Evolutionary conservation across 1,140 invertebrate species (phyloP), one percentile per base, ranked within the genome.

Genomic region (Babylonia areolata): DNA sequence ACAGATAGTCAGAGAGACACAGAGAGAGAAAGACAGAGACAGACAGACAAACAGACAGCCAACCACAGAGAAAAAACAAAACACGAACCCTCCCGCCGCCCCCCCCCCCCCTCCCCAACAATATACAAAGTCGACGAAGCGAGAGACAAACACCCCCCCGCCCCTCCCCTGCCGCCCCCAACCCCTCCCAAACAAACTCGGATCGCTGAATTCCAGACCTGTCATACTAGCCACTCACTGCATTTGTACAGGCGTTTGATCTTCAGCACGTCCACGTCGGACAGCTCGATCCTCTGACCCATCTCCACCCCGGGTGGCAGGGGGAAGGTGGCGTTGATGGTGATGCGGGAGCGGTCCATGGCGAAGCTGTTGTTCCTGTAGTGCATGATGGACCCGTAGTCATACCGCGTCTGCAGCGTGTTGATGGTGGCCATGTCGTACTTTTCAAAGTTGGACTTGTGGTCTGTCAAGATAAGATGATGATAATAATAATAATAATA

Each of bases 301-400:
- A 94, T 91, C 20, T 89, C 90, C 6, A 89, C 90, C 37, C 91
- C 87, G 0, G 89, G 64, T 6, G 82, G 64, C 37, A 84, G 84
- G 46, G 87, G 84, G 6, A 84, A 42, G 40, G 88, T 94, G 1
- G 92, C 89, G 35, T 94, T 88, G 75, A 95, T 94, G 2, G 95
- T 95, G 5, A 94, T 93, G 82, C 40, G 37, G 2, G 87, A 86
- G 15, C 91, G 89, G 81, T 95, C 93, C 73, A 87, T 90, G 42
- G 91, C 91, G 86, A 95, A 95, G 12, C 95, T 94, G 54, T 93
- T 94, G 46, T 93, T 90, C 31, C 93, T 93, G 87, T 95, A 95
- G 88, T 95, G 95, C 94, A 95, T 94, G 77, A 95, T 92, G 23
- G 94, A 94, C 2, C 90, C 90, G 85, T 94, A 95, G 88, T 95